phyloP scores from a whole-genome alignment of 2,797 vertebrate genomes.

The Poeciliopsis turneri region DNA sequence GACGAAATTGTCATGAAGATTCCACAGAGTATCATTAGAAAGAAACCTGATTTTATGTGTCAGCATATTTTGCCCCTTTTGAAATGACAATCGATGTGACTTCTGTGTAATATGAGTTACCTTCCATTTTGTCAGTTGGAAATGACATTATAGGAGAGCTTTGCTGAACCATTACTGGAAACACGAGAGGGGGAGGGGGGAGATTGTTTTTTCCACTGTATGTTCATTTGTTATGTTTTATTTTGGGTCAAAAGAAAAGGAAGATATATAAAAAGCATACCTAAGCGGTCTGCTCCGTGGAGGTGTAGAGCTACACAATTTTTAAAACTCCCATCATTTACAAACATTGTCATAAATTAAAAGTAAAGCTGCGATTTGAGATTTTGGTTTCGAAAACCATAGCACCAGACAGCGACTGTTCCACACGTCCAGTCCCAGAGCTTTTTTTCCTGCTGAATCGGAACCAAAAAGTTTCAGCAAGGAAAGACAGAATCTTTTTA shows the following conservation, averaged over 20 bases:
- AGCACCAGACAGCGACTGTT: not conserved
- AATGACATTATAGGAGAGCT: slow-evolving; percentile 41
- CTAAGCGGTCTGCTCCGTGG: not conserved
- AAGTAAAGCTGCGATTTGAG: not conserved
- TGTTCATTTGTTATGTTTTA: slow-evolving; percentile 13
- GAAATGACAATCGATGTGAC: slow-evolving; percentile 47
- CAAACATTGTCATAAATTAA: not conserved
- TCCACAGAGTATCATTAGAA: slow-evolving; percentile 14
- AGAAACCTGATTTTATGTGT: slow-evolving; percentile 38
- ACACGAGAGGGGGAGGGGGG: not conserved
- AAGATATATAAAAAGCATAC: not conserved
- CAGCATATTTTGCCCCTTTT: slow-evolving; percentile 34
- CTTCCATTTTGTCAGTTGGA: slow-evolving; percentile 38
- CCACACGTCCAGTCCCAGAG: not conserved
- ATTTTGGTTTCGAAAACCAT: not conserved
- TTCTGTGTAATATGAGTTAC: slow-evolving; percentile 42
- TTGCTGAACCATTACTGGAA: slow-evolving; percentile 14
- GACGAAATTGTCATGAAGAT: slow-evolving; percentile 35
- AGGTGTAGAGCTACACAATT: not conserved
- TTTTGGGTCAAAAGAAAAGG: not conserved
- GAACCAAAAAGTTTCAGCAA: not conserved
- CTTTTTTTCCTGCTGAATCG: not conserved
- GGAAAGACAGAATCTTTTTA: not conserved
- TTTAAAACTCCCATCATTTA: not conserved
- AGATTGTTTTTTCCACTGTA: not conserved